Percentiles rank a stretch among this genome's conserved stretches.
phyloP scores from a whole-genome alignment of 2,113 vertebrate genomes.

The Triplophysa dalaica region DNA sequence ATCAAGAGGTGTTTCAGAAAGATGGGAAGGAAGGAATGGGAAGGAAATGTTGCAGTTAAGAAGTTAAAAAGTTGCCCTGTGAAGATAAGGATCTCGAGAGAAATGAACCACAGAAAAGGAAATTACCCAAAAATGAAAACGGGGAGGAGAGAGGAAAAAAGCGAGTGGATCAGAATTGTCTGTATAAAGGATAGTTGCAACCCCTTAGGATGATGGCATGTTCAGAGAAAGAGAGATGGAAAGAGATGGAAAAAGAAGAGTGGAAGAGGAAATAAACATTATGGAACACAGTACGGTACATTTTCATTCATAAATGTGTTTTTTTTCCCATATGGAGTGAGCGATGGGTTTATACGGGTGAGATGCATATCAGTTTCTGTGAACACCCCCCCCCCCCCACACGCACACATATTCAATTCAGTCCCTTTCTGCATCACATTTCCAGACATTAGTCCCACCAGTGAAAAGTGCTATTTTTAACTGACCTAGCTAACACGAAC shows the following conservation, averaged over 20 bases:
- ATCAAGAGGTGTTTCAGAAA: neutral
- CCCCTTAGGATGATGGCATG: slow-evolving; percentile 50
- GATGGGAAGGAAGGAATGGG: neutral
- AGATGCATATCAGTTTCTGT: slow-evolving; percentile 27
- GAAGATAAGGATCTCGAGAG: neutral
- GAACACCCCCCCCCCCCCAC: slow-evolving; percentile 52
- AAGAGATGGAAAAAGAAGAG: slow-evolving; percentile 36
- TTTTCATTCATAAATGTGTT: neutral
- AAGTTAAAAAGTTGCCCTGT: slow-evolving; percentile 5
- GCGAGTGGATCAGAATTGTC: slow-evolving; percentile 32
- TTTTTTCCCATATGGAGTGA: neutral
- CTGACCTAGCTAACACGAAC: slow-evolving; percentile 67
- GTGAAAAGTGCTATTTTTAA: slow-evolving; percentile 71
- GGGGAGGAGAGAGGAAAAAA: neutral
- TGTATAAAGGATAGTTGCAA: slow-evolving; percentile 66
- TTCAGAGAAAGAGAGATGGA: slow-evolving; percentile 35
- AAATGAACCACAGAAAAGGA: neutral
- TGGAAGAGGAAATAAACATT: slow-evolving; percentile 20
- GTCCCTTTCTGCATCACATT: slow-evolving; percentile 58
- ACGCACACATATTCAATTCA: slow-evolving; percentile 50
- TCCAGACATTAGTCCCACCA: slow-evolving; percentile 70
- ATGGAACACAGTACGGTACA: neutral
- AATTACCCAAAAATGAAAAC: neutral
- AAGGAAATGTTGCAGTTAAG: neutral
- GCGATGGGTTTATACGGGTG: neutral